Evolutionary conservation across 2,113 vertebrate genomes (phyloP), one percentile per base, ranked within the genome.

Genomic region (Antechinus stuartii): DNA sequence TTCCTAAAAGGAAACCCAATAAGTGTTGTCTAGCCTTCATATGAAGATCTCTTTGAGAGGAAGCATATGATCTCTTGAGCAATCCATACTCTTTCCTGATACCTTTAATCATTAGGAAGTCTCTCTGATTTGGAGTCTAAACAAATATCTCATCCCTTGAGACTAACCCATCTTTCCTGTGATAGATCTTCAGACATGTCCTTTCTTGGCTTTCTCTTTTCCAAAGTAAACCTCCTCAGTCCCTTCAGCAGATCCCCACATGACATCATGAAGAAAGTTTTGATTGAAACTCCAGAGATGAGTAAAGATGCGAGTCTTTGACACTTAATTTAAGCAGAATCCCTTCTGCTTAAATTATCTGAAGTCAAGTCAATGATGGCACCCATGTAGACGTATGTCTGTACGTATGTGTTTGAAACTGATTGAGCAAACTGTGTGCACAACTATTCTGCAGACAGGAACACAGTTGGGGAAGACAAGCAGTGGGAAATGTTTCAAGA

Each of bases 391-490:
- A n/a, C 14, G 3, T 68, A 14, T n/a, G 27, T 61, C 26, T 30
- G 16, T 42, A n/a, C n/a, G 68, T 30, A 8, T 61, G 27, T 84
- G 35, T 84, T 19, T 84, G 35, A 84, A 84, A 84, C 5, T 56
- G 23, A 26, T 6, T 42, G 68, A 42, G 68, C 5, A 95, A 94
- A 52, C 0, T 93, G 0, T 91, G 3, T 89, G 57, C 0, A 0
- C 2, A 93, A 95, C 56, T 47, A 92, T 0, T 9, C 25, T 91
- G 7, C 9, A 97, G 93, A 93, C 7, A 92, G 93, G 92, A 94
- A 96, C 26, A 42, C 93, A 94, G 30, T 49, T 52, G 24, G 89
- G 30, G 24, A 54, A 93, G 54, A n/a, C 19, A 84, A n/a, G 30
- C 61, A 76, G n/a, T n/a, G 16, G 35, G 24, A 90, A 0, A 54